phyloP scores from a whole-genome alignment of 2,113 vertebrate genomes.

The Zootoca vivipara region DNA sequence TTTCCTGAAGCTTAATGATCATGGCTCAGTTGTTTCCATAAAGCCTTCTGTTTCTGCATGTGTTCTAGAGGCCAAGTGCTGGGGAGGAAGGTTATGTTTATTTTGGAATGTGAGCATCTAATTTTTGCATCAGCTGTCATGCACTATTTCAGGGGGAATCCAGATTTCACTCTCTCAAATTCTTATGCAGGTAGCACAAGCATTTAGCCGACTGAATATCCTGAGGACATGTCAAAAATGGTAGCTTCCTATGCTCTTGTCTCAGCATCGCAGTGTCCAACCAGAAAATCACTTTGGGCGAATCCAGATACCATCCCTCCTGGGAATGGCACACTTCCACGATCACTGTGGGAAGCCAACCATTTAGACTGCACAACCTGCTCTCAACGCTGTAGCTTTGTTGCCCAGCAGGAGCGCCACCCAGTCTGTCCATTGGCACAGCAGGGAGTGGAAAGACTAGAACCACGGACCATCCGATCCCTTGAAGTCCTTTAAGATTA shows the following conservation, averaged over 20 bases:
- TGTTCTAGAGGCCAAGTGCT: constrained; percentile 46
- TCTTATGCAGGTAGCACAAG: neutral
- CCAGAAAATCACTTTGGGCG: neutral
- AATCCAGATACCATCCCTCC: neutral
- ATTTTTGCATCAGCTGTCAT: constrained; percentile 50
- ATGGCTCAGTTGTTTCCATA: constrained; percentile 44
- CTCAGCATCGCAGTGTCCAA: neutral
- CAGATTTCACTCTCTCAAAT: constrained; percentile 42
- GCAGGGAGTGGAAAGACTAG: neutral
- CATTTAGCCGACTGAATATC: neutral
- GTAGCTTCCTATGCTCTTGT: neutral
- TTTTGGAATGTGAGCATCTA: constrained; percentile 45
- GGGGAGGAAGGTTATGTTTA: constrained; percentile 47
- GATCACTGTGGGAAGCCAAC: neutral
- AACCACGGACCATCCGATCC: neutral
- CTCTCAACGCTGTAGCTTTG: neutral
- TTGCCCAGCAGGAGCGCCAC: neutral
- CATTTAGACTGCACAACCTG: neutral
- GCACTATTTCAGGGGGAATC: constrained; percentile 38
- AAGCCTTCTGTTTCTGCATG: constrained; percentile 35
- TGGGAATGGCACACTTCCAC: neutral
- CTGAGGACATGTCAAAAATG: neutral
- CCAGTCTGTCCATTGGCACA: neutral
- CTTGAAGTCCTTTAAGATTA: neutral
- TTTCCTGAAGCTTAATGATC: constrained; percentile 58